These are phyloP conservation scores for Pygoscelis antarcticus DNA, from an alignment of 2,113 vertebrate species.

Conservation along the genomic window DNA sequence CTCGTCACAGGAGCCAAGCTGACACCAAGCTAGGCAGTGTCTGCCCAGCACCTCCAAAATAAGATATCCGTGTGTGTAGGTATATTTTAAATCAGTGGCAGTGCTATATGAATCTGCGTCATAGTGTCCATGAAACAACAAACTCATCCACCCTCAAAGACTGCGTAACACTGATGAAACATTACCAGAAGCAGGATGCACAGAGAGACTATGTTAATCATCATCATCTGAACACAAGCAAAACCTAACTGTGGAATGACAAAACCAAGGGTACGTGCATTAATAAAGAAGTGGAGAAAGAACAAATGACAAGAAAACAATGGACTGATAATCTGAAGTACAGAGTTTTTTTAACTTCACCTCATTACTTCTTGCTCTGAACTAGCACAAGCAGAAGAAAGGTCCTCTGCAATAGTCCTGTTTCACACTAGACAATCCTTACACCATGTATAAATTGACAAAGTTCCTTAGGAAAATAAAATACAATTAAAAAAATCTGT, in stretches of 20 bases:
- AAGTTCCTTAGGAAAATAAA: neutral
- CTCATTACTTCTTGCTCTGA: neutral
- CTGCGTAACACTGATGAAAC: neutral
- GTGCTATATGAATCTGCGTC: neutral
- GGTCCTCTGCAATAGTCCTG: neutral
- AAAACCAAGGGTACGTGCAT: neutral
- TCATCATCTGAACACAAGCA: neutral
- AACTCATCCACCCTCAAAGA: neutral
- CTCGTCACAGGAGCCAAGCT: neutral
- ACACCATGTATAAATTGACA: neutral
- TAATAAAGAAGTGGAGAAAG: neutral
- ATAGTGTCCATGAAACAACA: neutral
- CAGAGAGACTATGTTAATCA: neutral
- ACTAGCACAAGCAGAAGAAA: neutral
- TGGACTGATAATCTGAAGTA: neutral
- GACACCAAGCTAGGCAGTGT: neutral
- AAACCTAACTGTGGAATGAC: neutral
- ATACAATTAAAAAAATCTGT: neutral
- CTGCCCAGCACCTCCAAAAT: neutral
- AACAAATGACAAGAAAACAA: neutral
- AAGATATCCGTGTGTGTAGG: fast-evolving
- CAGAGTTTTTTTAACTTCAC: neutral
- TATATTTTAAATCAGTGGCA: fast-evolving
- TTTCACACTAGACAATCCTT: neutral
- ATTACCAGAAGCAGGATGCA: neutral